These are phyloP conservation scores for Morone saxatilis DNA, from an alignment of 2,113 vertebrate species.

Conservation along the genomic window DNA sequence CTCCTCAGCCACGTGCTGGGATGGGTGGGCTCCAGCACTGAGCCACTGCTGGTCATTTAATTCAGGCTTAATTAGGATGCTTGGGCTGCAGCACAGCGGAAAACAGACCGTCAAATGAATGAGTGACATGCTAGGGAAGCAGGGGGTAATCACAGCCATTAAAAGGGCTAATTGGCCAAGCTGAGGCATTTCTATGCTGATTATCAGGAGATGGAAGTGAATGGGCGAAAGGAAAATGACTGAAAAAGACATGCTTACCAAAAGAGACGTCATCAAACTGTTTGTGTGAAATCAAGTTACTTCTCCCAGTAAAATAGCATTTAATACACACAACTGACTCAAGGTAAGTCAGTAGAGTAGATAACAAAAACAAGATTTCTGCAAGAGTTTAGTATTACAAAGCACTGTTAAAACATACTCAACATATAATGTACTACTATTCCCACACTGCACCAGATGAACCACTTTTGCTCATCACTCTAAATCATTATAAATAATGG, in stretches of 20 bases:
- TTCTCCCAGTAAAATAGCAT: background rate
- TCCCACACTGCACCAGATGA: conserved; percentile 28
- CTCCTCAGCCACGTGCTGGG: conserved; percentile 46
- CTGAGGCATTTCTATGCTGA: conserved; percentile 68
- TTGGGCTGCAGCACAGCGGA: conserved; percentile 62
- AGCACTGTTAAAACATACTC: background rate
- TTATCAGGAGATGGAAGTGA: conserved; percentile 57
- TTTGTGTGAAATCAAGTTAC: conserved; percentile 22
- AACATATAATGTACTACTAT: background rate
- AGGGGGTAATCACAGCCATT: conserved; percentile 74
- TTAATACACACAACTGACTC: background rate
- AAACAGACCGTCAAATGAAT: conserved; percentile 63
- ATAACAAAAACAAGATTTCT: background rate
- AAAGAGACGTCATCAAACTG: conserved; percentile 27
- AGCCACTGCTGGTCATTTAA: conserved; percentile 71
- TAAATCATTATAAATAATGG: conserved; percentile 10
- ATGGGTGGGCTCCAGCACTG: conserved; percentile 48
- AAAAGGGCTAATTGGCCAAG: conserved; percentile 77
- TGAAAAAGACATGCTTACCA: background rate
- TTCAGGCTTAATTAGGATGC: conserved; percentile 73
- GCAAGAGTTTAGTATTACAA: background rate
- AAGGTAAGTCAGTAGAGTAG: background rate
- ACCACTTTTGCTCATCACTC: background rate
- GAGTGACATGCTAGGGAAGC: conserved; percentile 65
- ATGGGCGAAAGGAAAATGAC: conserved; percentile 2